Base-by-base conservation (phyloP, 2,888 invertebrate genomes). In the Hypomecis atomaria region DNA sequence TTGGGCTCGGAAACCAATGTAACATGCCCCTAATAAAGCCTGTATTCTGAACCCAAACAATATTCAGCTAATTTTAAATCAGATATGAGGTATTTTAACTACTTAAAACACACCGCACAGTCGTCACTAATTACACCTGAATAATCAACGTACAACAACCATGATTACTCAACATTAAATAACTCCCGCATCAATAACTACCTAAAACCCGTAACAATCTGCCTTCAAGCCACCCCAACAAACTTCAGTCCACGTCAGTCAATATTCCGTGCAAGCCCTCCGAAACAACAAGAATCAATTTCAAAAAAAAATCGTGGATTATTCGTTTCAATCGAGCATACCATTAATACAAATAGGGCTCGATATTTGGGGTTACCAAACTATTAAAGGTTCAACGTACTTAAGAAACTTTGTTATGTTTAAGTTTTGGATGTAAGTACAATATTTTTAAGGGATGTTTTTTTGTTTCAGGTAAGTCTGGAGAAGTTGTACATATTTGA, bases 321-420 rank as follows among this genome's bases (percentile, higher is more conserved):
- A 78, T 81, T 80, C 80, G 80, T 81, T 84, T 85, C 84, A 84
- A 85, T 86, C 81, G 84, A 78, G 75, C 72, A 65, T 76, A 73
- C 79, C 81, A 84, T 86, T 83, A 83, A 83, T 85, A 82, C 83
- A 78, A 83, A 78, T 78, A 78, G 71, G 77, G 78, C 80, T 78
- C 70, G 74, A 63, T 70, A 62, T 73, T 69, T 54, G 69, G 81
- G 84, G 82, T 77, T 71, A 72, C 69, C 69, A 74, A 73, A 70
- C 74, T 68, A 71, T 63, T 62, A 61, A 70, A 61, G 64, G 72
- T 69, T 71, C 75, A 70, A 59, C 66, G 69, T 11, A 56, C 72
- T 66, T 59, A 49, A 38, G 49, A 49, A 49, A 54, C 44, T 58
- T 62, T 63, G 37, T 37, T 45, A 7, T 36, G 7, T 38, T 23